Evolutionary conservation across 2,113 vertebrate species (phyloP), one percentile per base, ranked within the genome.

Genomic region (Sminthopsis crassicaudata): DNA sequence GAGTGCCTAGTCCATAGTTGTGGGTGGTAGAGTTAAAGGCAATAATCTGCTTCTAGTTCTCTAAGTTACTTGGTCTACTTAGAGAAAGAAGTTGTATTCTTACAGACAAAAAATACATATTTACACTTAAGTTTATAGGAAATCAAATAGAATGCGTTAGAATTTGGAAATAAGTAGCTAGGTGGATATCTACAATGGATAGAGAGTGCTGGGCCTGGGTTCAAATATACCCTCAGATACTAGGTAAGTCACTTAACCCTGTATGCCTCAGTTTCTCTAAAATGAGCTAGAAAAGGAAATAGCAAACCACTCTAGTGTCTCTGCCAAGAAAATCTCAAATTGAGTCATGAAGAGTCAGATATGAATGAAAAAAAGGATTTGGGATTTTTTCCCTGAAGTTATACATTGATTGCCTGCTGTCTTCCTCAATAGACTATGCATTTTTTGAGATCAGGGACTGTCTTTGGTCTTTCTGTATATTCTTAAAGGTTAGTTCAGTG

Each of bases 41-140:
- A 46, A 94, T 36, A 76, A 92, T 97, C 30, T 27, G 55, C 57
- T 92, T 92, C 91, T 10, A 76, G 46, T 90, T 93, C 5, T 57
- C n/a, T 46, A 54, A 89, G 26, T 93, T 91, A 48, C 51, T 9
- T 3, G 95, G 92, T 25, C 54, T 55, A 25, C 24, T 55, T 60
- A 60, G 57, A 60, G 26, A 60, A 60, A 60, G 57, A 10, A 60
- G 27, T 26, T 55, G 30, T 57, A 16, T 57, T 93, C 42, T 30
- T 46, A 48, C 89, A 94, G 2, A 60, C 5, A 24, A 94, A 9
- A 93, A 96, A 90, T 91, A 10, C 92, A 60, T 57, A 8, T 0
- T 51, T 76, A 19, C 36, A 42, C 25, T 92, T 95, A 89, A 76
- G 6, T 93, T 93, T 55, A 84, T 90, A 0, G 0, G 0, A 95